Evolutionary conservation across 2,113 vertebrate species (phyloP).

Genomic region (Thalassoma bifasciatum): DNA sequence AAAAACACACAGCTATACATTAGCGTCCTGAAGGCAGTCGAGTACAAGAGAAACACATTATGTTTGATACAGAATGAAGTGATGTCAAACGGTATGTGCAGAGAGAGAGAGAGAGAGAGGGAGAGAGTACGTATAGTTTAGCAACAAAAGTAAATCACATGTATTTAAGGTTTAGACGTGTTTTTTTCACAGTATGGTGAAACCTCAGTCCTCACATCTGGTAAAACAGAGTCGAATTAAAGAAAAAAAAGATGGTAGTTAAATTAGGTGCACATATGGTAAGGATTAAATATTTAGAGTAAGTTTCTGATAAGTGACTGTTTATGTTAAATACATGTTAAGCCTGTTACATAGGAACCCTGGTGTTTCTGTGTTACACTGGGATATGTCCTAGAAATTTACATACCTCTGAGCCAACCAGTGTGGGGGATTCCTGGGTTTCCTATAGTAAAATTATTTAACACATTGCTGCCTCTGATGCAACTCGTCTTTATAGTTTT

Average conservation of each 20-base stretch:
- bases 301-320: not conserved
- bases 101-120: not conserved
- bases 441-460: no score
- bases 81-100: not conserved
- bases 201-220: not conserved
- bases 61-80: constrained; percentile 31
- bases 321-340: not conserved
- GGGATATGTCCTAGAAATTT: not conserved
- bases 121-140: constrained; percentile 29
- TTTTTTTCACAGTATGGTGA: constrained; percentile 29
- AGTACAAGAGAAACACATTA: constrained; percentile 58
- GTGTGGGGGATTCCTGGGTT: no score
- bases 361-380: not conserved
- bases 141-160: constrained; percentile 17
- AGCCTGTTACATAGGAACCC: not conserved
- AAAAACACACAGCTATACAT: constrained; percentile 31
- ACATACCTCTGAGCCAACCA: no score
- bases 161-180: constrained; percentile 6
- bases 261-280: not conserved
- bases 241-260: constrained; percentile 31
- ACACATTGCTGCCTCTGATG: no score
- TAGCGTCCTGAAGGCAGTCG: constrained; percentile 9
- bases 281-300: constrained; percentile 51
- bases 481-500: no score
- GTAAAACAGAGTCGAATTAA: not conserved